These are phyloP conservation scores for Lontra canadensis DNA, from an alignment of 2,113 vertebrate species.

Conservation along the genomic window DNA sequence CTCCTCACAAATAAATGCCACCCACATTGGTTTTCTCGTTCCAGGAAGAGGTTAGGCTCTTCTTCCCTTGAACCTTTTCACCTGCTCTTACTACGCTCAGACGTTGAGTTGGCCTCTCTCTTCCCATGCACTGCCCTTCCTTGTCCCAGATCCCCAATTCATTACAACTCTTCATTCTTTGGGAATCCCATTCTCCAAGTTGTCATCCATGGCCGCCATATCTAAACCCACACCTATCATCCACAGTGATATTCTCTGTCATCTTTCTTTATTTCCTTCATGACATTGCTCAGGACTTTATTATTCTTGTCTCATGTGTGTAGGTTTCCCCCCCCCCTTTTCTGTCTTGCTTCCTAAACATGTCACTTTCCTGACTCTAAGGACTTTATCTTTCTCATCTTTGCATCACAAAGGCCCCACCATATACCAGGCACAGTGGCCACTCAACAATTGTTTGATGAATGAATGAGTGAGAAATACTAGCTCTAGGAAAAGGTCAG, in stretches of 20 bases:
- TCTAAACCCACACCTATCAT: background rate
- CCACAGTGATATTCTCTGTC: accelerated
- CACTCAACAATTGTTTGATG: background rate
- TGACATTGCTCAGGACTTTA: background rate
- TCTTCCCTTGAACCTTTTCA: too few species aligned
- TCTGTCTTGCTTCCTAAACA: background rate
- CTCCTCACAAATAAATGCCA: background rate
- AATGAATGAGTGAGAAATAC: background rate
- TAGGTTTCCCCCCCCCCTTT: too few species aligned
- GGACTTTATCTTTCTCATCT: background rate
- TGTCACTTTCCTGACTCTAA: background rate
- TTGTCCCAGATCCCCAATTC: accelerated
- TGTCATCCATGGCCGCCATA: accelerated
- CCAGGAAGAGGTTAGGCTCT: background rate
- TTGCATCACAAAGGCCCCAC: background rate
- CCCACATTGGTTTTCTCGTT: background rate
- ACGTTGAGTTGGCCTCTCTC: accelerated
- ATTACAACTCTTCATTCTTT: background rate
- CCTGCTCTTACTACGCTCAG: background rate
- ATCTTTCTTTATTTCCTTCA: background rate
- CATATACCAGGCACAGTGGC: background rate
- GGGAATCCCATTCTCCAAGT: background rate
- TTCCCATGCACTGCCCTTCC: accelerated
- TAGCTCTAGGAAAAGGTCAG: background rate
- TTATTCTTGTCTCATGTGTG: background rate